A percentile compares a stretch with the other conserved stretches of the same genome.
Conservation (phyloP, 2,888 invertebrate species). For the Suillia variegata region DNA sequence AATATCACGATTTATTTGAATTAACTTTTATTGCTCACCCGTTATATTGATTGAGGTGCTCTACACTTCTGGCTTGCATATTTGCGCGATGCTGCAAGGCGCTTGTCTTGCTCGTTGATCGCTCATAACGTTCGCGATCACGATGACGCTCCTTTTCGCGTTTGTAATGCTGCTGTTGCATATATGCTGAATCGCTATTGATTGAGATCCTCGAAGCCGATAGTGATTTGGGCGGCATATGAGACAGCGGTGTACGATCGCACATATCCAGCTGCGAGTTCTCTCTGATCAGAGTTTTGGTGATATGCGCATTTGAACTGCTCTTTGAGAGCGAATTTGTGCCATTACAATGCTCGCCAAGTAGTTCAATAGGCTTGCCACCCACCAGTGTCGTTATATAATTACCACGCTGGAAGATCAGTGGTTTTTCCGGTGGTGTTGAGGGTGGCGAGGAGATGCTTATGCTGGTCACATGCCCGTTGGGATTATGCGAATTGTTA, state of each 20-base stretch:
- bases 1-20: background rate
- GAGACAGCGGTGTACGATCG: constrained; percentile 38
- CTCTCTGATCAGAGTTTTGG: constrained; percentile 59
- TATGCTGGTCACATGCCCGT: constrained; percentile 71
- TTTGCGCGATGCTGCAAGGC: constrained; percentile 43
- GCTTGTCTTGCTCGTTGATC: constrained; percentile 35
- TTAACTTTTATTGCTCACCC: constrained; percentile 41
- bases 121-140: constrained; percentile 44
- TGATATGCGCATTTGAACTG: constrained; percentile 46
- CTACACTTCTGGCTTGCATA: constrained; percentile 57
- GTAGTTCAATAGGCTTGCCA: constrained; percentile 58
- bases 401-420: constrained; percentile 80
- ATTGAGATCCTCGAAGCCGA: constrained; percentile 61
- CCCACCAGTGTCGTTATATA: constrained; percentile 77
- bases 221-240: constrained; percentile 49
- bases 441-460: constrained; percentile 70
- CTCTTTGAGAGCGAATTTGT: constrained; percentile 31
- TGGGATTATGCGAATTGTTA: constrained; percentile 29
- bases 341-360: constrained; percentile 39
- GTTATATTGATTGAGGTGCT: constrained; percentile 57
- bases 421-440: constrained; percentile 64
- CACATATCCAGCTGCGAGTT: constrained; percentile 49
- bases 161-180: constrained; percentile 47
- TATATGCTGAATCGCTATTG: constrained; percentile 54
- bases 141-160: constrained; percentile 48